Conservation (phyloP, 2,113 vertebrate genomes). For the Galeopterus variegatus region DNA sequence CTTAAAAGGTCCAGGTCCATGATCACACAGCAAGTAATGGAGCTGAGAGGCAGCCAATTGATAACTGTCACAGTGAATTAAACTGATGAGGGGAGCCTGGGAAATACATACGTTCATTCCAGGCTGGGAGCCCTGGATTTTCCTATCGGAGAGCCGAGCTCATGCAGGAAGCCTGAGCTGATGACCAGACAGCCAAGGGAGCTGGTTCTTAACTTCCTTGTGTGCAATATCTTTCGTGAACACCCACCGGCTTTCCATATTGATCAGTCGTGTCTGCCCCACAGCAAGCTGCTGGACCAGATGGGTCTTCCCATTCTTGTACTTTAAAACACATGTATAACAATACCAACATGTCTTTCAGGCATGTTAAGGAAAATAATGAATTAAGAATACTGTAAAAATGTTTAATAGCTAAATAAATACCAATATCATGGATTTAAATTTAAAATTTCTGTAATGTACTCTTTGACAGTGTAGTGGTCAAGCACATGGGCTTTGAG, state of each 20-base stretch:
- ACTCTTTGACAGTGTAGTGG: background rate
- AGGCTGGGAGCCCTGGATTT: background rate
- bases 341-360: background rate
- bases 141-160: background rate
- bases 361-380: background rate
- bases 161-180: background rate
- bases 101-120: background rate
- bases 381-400: background rate
- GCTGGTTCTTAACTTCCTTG: background rate
- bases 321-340: background rate
- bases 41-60: background rate
- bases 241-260: background rate
- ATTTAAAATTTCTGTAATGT: background rate
- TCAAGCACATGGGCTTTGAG: background rate
- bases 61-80: background rate
- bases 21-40: background rate
- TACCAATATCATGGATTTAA: background rate
- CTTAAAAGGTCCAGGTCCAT: background rate
- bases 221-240: background rate
- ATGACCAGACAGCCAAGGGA: background rate
- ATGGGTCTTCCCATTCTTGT: background rate
- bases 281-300: background rate
- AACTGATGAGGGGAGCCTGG: background rate
- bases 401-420: background rate
- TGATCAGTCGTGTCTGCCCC: background rate